These are phyloP conservation scores for Hippasteria phrygiana DNA, from an alignment of 53 echinoderm and acorn worm species.

Conservation along the genomic window DNA sequence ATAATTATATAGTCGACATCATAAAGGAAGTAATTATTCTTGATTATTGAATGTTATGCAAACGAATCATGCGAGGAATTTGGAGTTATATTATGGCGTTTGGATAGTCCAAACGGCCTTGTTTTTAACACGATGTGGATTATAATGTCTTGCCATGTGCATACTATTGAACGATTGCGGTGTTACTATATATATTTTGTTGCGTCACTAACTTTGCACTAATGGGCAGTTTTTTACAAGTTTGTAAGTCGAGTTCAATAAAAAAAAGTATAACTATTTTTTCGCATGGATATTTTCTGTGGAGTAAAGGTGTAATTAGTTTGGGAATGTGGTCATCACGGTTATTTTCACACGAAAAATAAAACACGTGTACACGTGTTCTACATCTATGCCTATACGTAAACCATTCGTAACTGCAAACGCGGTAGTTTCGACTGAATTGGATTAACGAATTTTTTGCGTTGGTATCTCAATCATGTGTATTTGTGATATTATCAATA, in stretches of 20 bases:
- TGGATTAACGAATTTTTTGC: neutral
- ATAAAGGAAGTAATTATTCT: conserved; percentile 28
- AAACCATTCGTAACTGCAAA: neutral
- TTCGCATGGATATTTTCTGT: conserved; percentile 34
- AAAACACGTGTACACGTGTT: neutral
- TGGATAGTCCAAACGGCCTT: conserved; percentile 24
- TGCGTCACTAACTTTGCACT: conserved; percentile 66
- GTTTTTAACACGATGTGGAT: conserved; percentile 59
- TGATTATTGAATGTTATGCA: conserved; percentile 42
- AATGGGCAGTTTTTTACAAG: conserved; percentile 50
- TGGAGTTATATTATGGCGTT: conserved; percentile 52
- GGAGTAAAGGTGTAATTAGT: conserved; percentile 2
- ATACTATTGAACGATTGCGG: conserved; percentile 61
- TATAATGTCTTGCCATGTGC: conserved; percentile 71
- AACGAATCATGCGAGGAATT: conserved; percentile 29
- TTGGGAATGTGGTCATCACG: no score
- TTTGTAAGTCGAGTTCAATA: conserved; percentile 30
- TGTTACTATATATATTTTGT: conserved; percentile 77
- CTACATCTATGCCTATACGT: neutral
- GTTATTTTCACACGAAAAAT: neutral
- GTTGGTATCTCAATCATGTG: neutral
- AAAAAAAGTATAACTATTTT: conserved; percentile 22
- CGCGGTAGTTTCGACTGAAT: neutral
- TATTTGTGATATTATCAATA: neutral
- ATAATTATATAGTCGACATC: conserved; percentile 4